These are phyloP conservation scores for Salminus brasiliensis DNA, from an alignment of 2,113 vertebrate species.

Conservation along the genomic window DNA sequence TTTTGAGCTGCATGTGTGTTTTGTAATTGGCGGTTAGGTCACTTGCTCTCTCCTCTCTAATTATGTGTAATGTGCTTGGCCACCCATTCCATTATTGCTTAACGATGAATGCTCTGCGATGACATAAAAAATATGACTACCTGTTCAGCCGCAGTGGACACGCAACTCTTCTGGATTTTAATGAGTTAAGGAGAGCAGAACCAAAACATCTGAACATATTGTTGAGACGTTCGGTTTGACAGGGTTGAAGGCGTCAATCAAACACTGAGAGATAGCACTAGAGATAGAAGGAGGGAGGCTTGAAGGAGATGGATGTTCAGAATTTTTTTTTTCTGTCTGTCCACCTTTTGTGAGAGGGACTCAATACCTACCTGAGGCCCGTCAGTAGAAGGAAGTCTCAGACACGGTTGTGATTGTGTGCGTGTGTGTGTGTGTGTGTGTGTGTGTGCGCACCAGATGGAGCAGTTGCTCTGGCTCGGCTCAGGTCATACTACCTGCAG, in stretches of 20 bases:
- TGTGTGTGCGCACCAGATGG: conserved; percentile 35
- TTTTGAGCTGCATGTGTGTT: no score
- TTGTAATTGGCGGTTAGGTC: no score
- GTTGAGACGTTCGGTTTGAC: not conserved
- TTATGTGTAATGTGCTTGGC: no score
- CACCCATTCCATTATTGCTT: no score
- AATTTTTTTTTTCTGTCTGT: not conserved
- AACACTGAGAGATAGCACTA: not conserved
- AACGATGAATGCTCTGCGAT: no score
- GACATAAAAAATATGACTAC: no score
- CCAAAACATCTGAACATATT: not conserved
- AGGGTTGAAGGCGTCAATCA: not conserved
- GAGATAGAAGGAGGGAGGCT: not conserved
- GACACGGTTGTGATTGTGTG: conserved; percentile 16
- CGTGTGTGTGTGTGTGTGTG: conserved; percentile 9
- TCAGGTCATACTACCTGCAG: conserved; percentile 61
- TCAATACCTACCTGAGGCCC: conserved; percentile 32
- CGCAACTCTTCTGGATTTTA: no score
- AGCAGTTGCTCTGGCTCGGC: conserved; percentile 42
- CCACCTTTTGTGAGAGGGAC: not conserved
- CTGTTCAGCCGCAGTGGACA: no score
- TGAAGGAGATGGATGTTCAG: not conserved
- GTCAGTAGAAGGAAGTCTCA: not conserved
- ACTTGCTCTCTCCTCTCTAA: no score
- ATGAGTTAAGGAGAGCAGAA: not conserved